These are phyloP conservation scores for Plebejus argus DNA, from an alignment of 2,888 invertebrate species.

Conservation along the genomic window DNA sequence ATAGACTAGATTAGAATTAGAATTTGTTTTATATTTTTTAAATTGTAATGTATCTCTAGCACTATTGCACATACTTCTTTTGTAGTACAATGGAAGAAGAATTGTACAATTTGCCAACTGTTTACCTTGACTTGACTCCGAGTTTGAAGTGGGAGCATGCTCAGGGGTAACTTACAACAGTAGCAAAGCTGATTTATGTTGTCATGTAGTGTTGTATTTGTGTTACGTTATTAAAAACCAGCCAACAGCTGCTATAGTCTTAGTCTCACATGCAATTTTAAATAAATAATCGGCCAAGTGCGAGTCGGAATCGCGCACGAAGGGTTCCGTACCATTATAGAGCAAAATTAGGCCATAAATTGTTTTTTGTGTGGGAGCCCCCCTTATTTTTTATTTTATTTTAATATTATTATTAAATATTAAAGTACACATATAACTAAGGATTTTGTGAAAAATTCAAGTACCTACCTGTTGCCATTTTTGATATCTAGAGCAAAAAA, in stretches of 20 bases:
- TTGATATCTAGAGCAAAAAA: too few relatives aligned
- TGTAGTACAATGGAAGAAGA: constrained; percentile 27
- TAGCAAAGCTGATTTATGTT: neutral
- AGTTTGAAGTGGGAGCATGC: constrained; percentile 27
- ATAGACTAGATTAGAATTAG: neutral
- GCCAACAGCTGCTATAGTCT: neutral
- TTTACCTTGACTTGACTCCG: constrained; percentile 14
- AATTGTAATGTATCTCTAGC: neutral
- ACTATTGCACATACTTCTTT: constrained; percentile 18
- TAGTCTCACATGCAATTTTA: neutral
- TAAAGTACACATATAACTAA: too few relatives aligned
- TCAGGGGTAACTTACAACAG: constrained; percentile 17
- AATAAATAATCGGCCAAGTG: too few relatives aligned
- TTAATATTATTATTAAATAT: too few relatives aligned
- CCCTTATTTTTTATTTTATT: too few relatives aligned
- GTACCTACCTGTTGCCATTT: too few relatives aligned
- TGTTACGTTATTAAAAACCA: neutral
- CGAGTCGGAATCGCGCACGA: too few relatives aligned
- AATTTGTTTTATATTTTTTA: neutral
- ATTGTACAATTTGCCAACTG: constrained; percentile 19
- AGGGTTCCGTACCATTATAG: too few relatives aligned
- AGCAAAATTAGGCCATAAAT: too few relatives aligned
- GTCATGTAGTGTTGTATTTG: constrained; percentile 9
- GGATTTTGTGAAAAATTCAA: too few relatives aligned
- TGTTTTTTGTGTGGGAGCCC: too few relatives aligned